Evolutionary conservation across 2,113 vertebrate genomes (phyloP).

Genomic region (Chamaea fasciata): DNA sequence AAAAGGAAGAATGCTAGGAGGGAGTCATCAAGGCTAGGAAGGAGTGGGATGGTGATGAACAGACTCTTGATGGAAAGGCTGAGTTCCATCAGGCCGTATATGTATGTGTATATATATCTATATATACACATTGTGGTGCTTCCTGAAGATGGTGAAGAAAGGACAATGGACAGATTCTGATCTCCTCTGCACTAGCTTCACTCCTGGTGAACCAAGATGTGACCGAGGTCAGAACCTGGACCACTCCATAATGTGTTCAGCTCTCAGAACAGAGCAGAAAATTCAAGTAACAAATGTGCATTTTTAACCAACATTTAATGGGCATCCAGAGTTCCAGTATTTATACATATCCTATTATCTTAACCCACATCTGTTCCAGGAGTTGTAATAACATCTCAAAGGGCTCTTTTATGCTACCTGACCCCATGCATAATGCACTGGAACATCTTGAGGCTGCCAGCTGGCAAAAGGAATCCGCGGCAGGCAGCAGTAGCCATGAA

Average conservation of each 20-base stretch:
- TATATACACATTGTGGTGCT: not conserved
- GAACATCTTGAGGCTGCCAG: constrained; percentile 48
- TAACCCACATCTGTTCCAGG: constrained; percentile 26
- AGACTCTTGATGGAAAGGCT: not conserved
- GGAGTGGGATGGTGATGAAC: not conserved
- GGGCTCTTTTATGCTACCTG: constrained; percentile 63
- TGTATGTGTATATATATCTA: not conserved
- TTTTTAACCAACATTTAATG: not conserved
- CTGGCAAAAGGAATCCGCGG: not conserved
- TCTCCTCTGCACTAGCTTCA: not conserved
- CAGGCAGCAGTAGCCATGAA: not conserved
- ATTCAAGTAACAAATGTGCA: not conserved
- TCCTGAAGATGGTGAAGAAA: not conserved
- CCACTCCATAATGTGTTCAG: not conserved
- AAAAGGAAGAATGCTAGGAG: not conserved
- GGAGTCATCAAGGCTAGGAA: not conserved
- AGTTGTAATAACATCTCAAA: constrained; percentile 45
- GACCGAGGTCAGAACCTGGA: not conserved
- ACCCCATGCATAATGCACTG: not conserved
- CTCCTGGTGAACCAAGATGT: not conserved
- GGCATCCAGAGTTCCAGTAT: constrained; percentile 9
- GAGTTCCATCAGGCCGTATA: not conserved
- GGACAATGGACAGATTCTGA: not conserved
- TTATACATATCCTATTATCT: constrained; percentile 2
- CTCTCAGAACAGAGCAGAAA: not conserved